Base-by-base conservation (phyloP, 2,113 vertebrate species). In the Malaclemys terrapin region DNA sequence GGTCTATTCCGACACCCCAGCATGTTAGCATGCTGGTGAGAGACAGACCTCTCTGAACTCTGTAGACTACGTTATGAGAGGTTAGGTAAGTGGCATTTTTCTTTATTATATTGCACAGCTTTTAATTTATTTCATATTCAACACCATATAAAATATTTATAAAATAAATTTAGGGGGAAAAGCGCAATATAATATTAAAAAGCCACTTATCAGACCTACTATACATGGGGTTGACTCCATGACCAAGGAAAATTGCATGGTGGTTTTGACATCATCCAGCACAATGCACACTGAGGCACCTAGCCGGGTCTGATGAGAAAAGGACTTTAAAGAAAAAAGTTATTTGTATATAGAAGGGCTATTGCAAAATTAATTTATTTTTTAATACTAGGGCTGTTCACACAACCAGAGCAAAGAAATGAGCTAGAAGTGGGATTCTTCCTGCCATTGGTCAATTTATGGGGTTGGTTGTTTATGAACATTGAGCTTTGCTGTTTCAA, bases 1-100 rank as follows among this genome's bases (percentile, higher is more conserved):
- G 53, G 35, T 94, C 35, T 93, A 49, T 82, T 93, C 35, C 88
- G 80, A 65, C 57, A 83, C 69, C 84, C 65, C 76, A 87, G 65
- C 96, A 79, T 96, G 89, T 95, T 95, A 96, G 91, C 82, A 87
- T 95, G 6, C 45, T 97, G 95, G 85, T 85, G 88, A 93, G 89
- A 65, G 29, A 57, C 85, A 87, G 85, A 35, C 42, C 42, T 57
- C n/a, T 82, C 69, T 95, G 96, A 95, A 87, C 93, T 95, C 88
- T n/a, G 27, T 95, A 92, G 86, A 87, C 53, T 31, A 89, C 79
- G 2, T 94, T 93, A 90, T 22, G 82, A 35, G 6, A 89, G 87
- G 94, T 91, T 89, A 95, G 89, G 93, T 93, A 95, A 95, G 95
- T 95, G 95, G 93, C 91, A 59, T 94, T 96, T 95, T 95, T 95